Evolutionary conservation across 2,888 invertebrate species (phyloP).

Genomic region (Oligia latruncula): DNA sequence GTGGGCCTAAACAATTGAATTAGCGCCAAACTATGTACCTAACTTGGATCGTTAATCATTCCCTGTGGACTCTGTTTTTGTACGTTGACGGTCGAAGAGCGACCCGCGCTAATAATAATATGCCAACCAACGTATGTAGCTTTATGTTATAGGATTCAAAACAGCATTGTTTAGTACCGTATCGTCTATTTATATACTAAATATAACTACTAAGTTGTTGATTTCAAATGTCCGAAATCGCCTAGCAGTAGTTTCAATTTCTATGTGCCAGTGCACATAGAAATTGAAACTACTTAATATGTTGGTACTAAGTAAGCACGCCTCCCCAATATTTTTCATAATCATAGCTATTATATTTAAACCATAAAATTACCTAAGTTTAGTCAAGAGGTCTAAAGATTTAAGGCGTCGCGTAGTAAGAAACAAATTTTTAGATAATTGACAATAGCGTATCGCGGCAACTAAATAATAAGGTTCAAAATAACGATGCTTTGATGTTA

Average conservation of each 20-base stretch:
- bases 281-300: background rate
- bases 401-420: no score
- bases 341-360: slow-evolving; percentile 23
- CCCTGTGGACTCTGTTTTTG: slow-evolving; percentile 44
- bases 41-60: slow-evolving; percentile 53
- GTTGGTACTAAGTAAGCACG: slow-evolving; percentile 15
- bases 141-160: background rate
- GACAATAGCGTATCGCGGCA: no score
- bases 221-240: background rate
- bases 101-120: slow-evolving; percentile 11
- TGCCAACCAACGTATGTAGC: background rate
- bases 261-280: background rate
- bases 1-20: slow-evolving; percentile 46
- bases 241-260: no score
- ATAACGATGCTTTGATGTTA: no score
- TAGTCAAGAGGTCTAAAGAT: slow-evolving; percentile 11
- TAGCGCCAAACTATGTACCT: slow-evolving; percentile 39
- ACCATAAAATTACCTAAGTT: slow-evolving; percentile 31
- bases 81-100: background rate
- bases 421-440: no score
- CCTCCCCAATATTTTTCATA: slow-evolving; percentile 21
- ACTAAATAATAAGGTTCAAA: no score
- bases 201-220: background rate
- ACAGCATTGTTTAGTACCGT: background rate
- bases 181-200: no score